Base-by-base conservation (phyloP, 1,140 invertebrate species). In the Heliconius hermathena region DNA sequence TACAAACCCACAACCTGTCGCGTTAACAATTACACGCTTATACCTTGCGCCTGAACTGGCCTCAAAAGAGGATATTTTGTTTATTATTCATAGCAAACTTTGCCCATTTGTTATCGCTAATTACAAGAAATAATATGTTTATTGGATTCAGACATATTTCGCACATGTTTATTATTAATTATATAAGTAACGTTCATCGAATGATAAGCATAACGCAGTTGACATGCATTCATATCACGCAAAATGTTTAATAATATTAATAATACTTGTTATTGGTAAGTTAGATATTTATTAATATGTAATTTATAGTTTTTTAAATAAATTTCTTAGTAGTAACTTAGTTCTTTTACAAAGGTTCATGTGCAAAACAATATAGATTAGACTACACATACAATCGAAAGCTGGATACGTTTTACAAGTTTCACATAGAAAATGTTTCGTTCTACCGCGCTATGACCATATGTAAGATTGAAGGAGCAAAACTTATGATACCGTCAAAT, bases 341-440 rank as follows among this genome's bases (percentile, higher is more conserved):
- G 1, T 16, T 29, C 33, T 26, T 1, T 29, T 66, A n/a, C 26
- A 29, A 66, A 66, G 60, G 60, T 26, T 26, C 60, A 66, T 1
- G 6, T 38, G 70, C 73, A 71, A 86, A 88, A 71, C 79, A 81
- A 18, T 91, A 88, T 73, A 83, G 90, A 3, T 74, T 16, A 1
- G 90, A 92, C 71, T 92, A 92, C 70, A 81, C 70, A 1, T 92
- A 90, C 73, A 88, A 88, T 46, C 73, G 36, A 29, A 85, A 83
- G 20, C 84, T 87, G 5, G 82, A 90, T 66, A 86, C 88, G 0
- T 92, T 88, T 77, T 92, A 91, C 82, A 92, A 92, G 73, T 76
- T 92, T 1, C 89, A 92, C 41, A 86, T 83, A 3, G 88, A 88
- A 5, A 11, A 18, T 1, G 20, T 41, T 4, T 26, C 3, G 13